Evolutionary conservation across 2,113 vertebrate species (phyloP), one percentile per base, ranked within the genome.

Genomic region (Sceloporus tristichus): DNA sequence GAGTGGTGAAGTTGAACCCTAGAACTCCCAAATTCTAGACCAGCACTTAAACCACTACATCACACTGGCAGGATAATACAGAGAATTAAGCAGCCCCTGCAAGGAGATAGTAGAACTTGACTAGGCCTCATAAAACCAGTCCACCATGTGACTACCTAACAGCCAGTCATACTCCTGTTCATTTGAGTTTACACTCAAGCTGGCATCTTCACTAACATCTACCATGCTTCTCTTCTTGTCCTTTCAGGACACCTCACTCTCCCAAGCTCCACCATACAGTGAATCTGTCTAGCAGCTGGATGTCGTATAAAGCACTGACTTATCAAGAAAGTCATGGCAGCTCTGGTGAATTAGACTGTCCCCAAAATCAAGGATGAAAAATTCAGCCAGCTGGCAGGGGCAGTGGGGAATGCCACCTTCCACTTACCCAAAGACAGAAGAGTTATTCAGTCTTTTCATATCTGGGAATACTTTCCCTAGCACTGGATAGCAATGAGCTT

Each of bases 341-440:
- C 34, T 82, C 19, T 38, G 21, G 13, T 34, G 56, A 13, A 66
- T 40, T 54, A 34, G 23, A 66, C 16, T n/a, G 19, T 62, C 16
- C 13, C 59, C 13, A 62, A 62, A 62, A 62, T 14, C 13, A 62
- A 62, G 59, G 59, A 16, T 14, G 59, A 16, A 18, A 16, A 16
- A 62, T 18, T 1, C 21, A 68, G 59, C 2, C 40, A 88, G 34
- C 5, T 76, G 38, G 4, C 56, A 76, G n/a, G n/a, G 54, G 7
- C 34, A 2, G 48, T 48, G 34, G 29, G 18, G 18, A 48, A n/a
- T n/a, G 19, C 54, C 29, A 29, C 16, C 2, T 56, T 42, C 18
- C 23, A 84, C 81, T 88, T n/a, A 88, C 73, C 80, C 29, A 78
- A 88, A 82, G 14, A 5, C 48, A 42, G 42, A 68, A 25, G 18